Base-by-base conservation (phyloP, 1,140 invertebrate genomes). In the Papilio xuthus region DNA sequence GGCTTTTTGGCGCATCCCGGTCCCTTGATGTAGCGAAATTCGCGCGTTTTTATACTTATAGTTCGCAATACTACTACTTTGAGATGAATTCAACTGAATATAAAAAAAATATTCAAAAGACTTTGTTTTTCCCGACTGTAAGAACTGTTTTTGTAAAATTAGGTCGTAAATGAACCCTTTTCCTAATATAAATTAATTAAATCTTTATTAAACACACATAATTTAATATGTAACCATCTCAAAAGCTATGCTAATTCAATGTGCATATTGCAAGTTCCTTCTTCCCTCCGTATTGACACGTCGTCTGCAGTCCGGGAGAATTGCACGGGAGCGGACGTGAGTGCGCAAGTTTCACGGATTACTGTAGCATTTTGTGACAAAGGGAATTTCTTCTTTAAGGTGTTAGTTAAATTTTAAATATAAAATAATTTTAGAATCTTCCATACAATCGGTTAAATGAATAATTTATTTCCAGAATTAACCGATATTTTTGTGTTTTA, bases 11-110 rank as follows among this genome's bases (percentile, higher is more conserved):
- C 82, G 81, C 85, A 88, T 87, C 84, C 86, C 80, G 78, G 70
- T 77, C 80, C 81, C 80, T 85, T 85, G 86, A 80, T 82, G 77
- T 67, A 85, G 84, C 77, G 82, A 85, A 86, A 83, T 77, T 67
- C 79, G 78, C 81, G 79, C 86, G 79, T 80, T 86, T 86, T 89
- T 89, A 44, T 44, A 26, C 18, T n/a, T 10, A 71, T 37, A 69
- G 3, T n/a, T 20, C 4, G 70, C 41, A 13, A 72, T 10, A 10
- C 37, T 23, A 8, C 70, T 42, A 37, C 32, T 71, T 42, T n/a
- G 12, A 44, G 8, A 47, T 26, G 67, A 12, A 69, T 26, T 26
- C n/a, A 56, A 20, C 2, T 56, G 8, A 1, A 56, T 23, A 20
- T 20, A 56, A 8, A 9, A 56, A 23, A 9, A 20, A 0, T 56